phyloP scores from a whole-genome alignment of 2,113 vertebrate species.

The Epinephelus fuscoguttatus region DNA sequence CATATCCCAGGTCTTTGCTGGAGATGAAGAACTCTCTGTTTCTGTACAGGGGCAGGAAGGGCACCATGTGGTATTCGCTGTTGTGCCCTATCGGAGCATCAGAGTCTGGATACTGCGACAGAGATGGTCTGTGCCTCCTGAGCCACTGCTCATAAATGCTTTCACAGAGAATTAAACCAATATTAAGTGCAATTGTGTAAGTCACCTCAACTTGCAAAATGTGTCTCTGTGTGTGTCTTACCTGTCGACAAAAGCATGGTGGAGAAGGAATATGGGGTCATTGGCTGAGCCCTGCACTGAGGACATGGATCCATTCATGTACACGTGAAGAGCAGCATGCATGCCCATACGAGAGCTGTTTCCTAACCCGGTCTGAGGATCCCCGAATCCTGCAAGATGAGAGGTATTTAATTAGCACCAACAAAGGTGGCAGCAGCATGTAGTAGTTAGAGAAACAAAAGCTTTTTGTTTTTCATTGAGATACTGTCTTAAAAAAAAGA shows the following conservation, averaged over 20 bases:
- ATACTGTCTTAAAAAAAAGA: not conserved
- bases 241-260: constrained; percentile 97
- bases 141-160: constrained; percentile 97
- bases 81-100: constrained; percentile 96
- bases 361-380: constrained; percentile 87
- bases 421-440: not conserved
- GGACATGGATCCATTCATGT: constrained; percentile 98
- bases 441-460: not conserved
- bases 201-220: not conserved
- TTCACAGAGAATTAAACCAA: not conserved
- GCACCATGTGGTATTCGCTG: constrained; percentile 93
- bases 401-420: not conserved
- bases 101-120: constrained; percentile 88
- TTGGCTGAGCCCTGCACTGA: constrained; percentile 95
- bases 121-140: constrained; percentile 87
- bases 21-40: constrained; percentile 93
- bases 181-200: not conserved
- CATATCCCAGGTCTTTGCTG: constrained; percentile 93
- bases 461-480: not conserved
- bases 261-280: constrained; percentile 94
- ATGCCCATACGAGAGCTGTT: constrained; percentile 81
- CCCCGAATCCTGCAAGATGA: constrained; percentile 89
- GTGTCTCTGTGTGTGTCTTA: constrained; percentile 62
- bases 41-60: constrained; percentile 92
- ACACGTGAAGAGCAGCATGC: constrained; percentile 95